Evolutionary conservation across 1,140 invertebrate genomes (phyloP), one percentile per base, ranked within the genome.

Genomic region (Heterodera schachtii): DNA sequence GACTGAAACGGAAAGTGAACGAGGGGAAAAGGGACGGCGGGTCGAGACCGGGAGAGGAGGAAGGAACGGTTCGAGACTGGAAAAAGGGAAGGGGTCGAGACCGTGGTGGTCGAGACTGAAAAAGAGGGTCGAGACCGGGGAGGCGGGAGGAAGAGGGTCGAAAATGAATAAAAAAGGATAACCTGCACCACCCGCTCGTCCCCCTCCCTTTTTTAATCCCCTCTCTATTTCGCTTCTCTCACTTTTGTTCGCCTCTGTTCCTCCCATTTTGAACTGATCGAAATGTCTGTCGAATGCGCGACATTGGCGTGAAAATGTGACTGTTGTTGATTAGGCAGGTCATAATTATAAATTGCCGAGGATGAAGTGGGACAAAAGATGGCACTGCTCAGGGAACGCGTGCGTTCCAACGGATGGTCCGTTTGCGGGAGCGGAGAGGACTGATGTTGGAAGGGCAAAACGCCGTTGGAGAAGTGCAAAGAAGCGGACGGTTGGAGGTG

Each of bases 291-390:
- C 69, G 31, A n/a, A n/a, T 46, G 69, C 13, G 69, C 19, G 44
- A 31, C 69, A 4, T 19, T 5, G 11, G 13, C 11, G 1, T 64
- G 11, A 19, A 64, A 64, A 3, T 64, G 57, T 64, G 57, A n/a
- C 69, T 71, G 69, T 6, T 71, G 69, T 71, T 41, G 69, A 13
- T 43, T 21, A 11, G 31, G 19, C 11, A 13, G 69, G 31, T 41
- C 69, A 71, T 41, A 43, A 70, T 11, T 13, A 74, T 16, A 41
- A 75, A 49, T 46, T 75, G 74, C n/a, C 9, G 77, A 70, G 31
- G 77, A 44, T 13, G 77, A 78, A 3, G 77, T 60, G 19, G 70
- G n/a, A 31, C 77, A 71, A 31, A 78, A 78, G n/a, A 78, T 21
- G 70, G 77, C 77, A 6, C 49, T 78, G 66, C 64, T 69, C 19